A percentile compares a stretch with the other conserved stretches of the same genome.
Conservation (phyloP, 2,113 vertebrate species). For the Phrynosoma blainvillii region DNA sequence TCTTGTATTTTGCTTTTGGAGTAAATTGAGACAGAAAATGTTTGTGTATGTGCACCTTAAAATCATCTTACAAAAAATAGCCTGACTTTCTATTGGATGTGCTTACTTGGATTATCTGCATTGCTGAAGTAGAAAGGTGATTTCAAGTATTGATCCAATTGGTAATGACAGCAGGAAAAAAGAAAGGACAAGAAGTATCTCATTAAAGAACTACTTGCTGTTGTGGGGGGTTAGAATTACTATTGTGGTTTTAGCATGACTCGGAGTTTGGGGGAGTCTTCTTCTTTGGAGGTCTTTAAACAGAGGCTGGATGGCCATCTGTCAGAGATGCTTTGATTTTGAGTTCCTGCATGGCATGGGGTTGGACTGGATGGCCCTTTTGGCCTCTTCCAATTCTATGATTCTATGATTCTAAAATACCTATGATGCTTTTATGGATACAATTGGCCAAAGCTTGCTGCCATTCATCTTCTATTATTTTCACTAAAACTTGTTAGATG, state of each 20-base stretch:
- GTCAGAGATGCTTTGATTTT: no score
- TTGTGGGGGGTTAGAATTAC: not conserved
- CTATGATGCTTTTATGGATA: not conserved
- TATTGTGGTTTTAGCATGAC: not conserved
- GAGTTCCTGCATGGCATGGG: no score
- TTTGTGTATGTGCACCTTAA: slow-evolving; percentile 23
- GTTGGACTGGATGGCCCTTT: no score
- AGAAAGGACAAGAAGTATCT: not conserved
- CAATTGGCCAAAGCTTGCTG: slow-evolving; percentile 28
- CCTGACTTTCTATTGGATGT: slow-evolving; percentile 13
- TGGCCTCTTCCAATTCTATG: no score
- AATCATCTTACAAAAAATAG: slow-evolving; percentile 55
- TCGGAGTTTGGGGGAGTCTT: no score
- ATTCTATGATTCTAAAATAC: not conserved
- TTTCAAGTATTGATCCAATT: not conserved
- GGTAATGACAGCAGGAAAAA: not conserved
- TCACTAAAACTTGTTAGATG: not conserved
- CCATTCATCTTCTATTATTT: not conserved
- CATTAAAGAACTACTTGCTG: not conserved
- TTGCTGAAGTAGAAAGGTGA: slow-evolving; percentile 1
- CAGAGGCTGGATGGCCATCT: no score
- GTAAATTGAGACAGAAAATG: slow-evolving; percentile 51
- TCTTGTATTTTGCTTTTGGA: slow-evolving; percentile 31
- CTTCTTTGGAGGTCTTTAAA: no score
- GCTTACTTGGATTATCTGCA: slow-evolving; percentile 26